Base-by-base conservation (phyloP, 2,113 vertebrate genomes). In the Glaucidium brasilianum region DNA sequence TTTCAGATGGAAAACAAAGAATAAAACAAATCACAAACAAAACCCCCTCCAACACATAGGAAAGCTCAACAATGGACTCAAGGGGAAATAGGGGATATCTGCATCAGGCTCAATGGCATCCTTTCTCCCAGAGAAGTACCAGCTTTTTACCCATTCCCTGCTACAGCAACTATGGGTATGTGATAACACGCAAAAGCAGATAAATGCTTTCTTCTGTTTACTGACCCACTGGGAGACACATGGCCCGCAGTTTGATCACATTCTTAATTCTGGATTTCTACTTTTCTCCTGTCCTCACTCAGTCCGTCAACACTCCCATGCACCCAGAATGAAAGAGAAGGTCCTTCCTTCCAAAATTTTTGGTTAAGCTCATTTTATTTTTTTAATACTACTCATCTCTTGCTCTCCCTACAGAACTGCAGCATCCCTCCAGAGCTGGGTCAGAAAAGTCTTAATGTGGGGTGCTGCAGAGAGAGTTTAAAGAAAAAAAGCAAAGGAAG, bases 1-100 rank as follows among this genome's bases (percentile, higher is more conserved):
- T 87, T 96, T 89, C 86, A 49, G 50, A 60, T 18, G 59, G 63
- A 83, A 94, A 94, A 83, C 85, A 86, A 84, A 85, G 88, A 75
- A 67, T 50, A 85, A 91, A 95, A 62, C 60, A 84, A 84, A 75
- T 29, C 64, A 72, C 47, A 71, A 89, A 89, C 68, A 84, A 86
- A 81, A 78, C 2, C 10, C 34, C 32, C 53, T 85, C 80, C 73
- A 50, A 45, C 14, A 87, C 91, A 72, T 9, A 89, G 69, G 62
- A 82, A 91, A 88, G 76, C 49, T 82, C 27, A 82, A 56, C 88
- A 94, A 64, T 27, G 56, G 49, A 86, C 35, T 58, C 20, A 64
- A 91, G 45, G 25, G 21, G 56, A 86, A 93, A 88, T 0, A 82
- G 25, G 59, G 26, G 74, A 82, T 95, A 76, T 67, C 89, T 87